These are phyloP conservation scores for Oreamnos americanus DNA, from an alignment of 2,113 vertebrate genomes.

Conservation along the genomic window DNA sequence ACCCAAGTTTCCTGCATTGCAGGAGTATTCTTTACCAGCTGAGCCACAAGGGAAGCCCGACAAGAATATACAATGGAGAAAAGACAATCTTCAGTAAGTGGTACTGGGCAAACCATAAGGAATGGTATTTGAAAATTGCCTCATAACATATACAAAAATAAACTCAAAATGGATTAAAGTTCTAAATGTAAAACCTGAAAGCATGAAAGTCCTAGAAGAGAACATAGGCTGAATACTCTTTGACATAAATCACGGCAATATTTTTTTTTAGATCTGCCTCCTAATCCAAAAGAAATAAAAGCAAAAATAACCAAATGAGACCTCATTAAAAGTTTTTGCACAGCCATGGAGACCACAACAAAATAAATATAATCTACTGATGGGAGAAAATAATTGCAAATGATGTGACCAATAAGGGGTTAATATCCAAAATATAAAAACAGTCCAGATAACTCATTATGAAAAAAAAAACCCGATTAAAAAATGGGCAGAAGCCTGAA, in stretches of 20 bases:
- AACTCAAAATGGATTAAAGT: not conserved
- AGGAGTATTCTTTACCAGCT: not conserved
- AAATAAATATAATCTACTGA: not conserved
- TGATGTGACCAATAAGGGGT: not conserved
- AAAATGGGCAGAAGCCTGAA: not conserved
- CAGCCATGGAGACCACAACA: not conserved
- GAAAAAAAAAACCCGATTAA: rapidly evolving
- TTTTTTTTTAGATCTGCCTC: not conserved
- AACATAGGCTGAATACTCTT: not conserved
- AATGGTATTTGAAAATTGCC: not conserved
- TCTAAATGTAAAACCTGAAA: not conserved
- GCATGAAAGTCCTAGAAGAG: not conserved
- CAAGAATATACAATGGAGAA: not conserved
- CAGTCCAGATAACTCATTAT: not conserved
- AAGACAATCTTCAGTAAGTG: not conserved
- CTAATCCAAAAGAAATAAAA: not conserved
- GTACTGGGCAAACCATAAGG: not conserved
- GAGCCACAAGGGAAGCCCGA: not conserved
- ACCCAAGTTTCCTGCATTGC: not conserved
- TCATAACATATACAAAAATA: not conserved
- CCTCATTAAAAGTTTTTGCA: not conserved
- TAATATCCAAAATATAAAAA: not conserved
- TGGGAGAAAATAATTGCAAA: not conserved
- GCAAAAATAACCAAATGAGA: not conserved
- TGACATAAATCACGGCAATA: not conserved